phyloP scores from a whole-genome alignment of 2,888 invertebrate species.

The Clanis bilineata region DNA sequence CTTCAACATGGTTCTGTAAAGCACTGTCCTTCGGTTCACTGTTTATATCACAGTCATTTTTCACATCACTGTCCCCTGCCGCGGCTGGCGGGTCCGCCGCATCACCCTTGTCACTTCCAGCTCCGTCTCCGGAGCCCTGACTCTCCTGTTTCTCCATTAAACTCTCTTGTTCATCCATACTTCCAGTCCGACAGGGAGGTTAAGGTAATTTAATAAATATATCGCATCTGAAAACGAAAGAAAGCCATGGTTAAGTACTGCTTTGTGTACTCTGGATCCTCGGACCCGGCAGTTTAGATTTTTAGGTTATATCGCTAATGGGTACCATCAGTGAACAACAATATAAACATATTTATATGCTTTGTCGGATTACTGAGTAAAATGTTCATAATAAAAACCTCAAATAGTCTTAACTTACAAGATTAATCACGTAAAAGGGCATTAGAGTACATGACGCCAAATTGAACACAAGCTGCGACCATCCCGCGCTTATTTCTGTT shows the following conservation, averaged over 20 bases:
- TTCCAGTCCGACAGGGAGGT: slow-evolving; percentile 52
- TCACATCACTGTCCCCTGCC: slow-evolving; percentile 18
- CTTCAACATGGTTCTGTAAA: slow-evolving; percentile 63
- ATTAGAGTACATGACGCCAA: slow-evolving; percentile 55
- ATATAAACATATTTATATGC: slow-evolving; percentile 21
- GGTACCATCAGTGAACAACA: slow-evolving; percentile 17
- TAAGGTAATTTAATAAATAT: slow-evolving; percentile 34
- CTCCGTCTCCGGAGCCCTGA: slow-evolving; percentile 31
- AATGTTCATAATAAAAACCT: not conserved
- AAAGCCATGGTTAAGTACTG: not conserved
- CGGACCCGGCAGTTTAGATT: slow-evolving; percentile 62
- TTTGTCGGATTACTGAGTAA: not conserved
- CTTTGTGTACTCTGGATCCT: not conserved
- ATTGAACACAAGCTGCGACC: slow-evolving; percentile 47
- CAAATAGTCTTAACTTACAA: not conserved
- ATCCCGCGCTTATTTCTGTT: slow-evolving; percentile 72
- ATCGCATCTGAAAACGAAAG: slow-evolving; percentile 56
- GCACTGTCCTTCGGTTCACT: slow-evolving; percentile 39
- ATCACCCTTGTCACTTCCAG: slow-evolving; percentile 23
- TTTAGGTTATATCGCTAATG: slow-evolving; percentile 64
- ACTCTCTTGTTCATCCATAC: slow-evolving; percentile 67
- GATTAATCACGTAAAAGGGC: slow-evolving; percentile 16
- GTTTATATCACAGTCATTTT: slow-evolving; percentile 26
- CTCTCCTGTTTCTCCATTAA: slow-evolving; percentile 43
- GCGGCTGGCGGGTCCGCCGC: slow-evolving; percentile 16